Conservation (phyloP, 1,140 invertebrate genomes). For the Pomacea maculata region DNA sequence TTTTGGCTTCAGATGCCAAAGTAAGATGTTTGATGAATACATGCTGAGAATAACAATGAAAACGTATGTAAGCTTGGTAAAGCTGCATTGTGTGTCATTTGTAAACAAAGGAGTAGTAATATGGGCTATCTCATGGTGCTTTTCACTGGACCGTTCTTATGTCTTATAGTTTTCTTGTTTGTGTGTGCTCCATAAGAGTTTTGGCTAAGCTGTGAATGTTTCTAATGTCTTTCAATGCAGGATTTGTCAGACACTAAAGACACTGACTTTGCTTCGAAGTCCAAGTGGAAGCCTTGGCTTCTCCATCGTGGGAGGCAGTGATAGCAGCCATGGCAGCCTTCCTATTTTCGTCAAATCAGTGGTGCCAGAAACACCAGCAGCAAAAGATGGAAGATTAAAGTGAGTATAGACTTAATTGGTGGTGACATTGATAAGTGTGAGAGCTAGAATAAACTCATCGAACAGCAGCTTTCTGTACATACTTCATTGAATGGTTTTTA, state of each 20-base stretch:
- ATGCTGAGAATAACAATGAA: too few species aligned
- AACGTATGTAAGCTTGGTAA: too few species aligned
- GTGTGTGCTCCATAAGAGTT: not conserved
- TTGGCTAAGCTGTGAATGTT: not conserved
- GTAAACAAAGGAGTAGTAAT: not conserved
- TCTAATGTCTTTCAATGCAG: conserved; percentile 43
- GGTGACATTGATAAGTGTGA: not conserved
- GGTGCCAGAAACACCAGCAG: conserved; percentile 68
- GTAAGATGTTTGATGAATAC: conserved; percentile 37
- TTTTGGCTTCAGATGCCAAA: conserved; percentile 69
- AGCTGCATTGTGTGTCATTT: too few species aligned
- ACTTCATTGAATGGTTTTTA: too few species aligned
- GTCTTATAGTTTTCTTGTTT: too few species aligned
- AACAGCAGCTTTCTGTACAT: too few species aligned
- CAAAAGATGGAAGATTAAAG: conserved; percentile 66
- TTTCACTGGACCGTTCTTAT: too few species aligned
- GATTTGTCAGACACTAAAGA: conserved; percentile 66
- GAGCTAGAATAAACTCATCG: not conserved
- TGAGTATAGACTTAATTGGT: conserved; percentile 34
- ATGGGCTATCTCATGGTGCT: too few species aligned
- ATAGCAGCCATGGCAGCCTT: conserved; percentile 64
- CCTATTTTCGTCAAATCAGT: conserved; percentile 69
- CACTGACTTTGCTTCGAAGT: conserved; percentile 65
- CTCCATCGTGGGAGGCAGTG: conserved; percentile 68
- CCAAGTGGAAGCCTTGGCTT: conserved; percentile 67